Evolutionary conservation across 2,888 invertebrate genomes (phyloP).

Genomic region (Melanostoma scalare): DNA sequence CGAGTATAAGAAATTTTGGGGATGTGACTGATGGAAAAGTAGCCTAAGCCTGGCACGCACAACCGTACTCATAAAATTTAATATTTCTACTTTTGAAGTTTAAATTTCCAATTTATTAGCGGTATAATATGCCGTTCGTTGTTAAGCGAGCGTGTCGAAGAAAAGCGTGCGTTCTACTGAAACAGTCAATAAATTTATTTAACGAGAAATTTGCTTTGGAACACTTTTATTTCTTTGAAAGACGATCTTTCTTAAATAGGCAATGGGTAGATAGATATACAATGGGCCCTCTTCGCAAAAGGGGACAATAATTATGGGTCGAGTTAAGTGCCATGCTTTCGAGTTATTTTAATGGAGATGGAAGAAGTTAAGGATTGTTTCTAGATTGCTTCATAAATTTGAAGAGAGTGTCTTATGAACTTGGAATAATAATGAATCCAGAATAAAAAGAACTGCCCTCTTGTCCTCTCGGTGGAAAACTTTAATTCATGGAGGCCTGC

Average conservation of each 20-base stretch:
- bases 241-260: constrained; percentile 33
- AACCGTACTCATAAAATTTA: constrained; percentile 69
- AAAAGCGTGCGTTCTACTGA: not conserved
- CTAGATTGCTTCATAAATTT: constrained; percentile 63
- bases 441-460: not conserved
- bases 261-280: not conserved
- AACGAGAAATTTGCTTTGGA: constrained; percentile 58
- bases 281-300: not conserved
- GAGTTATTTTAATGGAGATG: constrained; percentile 55
- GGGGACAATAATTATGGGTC: constrained; percentile 47
- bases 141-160: constrained; percentile 15
- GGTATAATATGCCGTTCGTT: constrained; percentile 51
- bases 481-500: too few species aligned
- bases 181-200: constrained; percentile 68
- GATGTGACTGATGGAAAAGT: constrained; percentile 38
- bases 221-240: constrained; percentile 50
- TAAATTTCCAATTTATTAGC: constrained; percentile 70
- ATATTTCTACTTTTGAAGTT: constrained; percentile 71
- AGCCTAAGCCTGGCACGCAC: constrained; percentile 70
- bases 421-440: constrained; percentile 61
- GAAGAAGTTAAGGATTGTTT: constrained; percentile 50
- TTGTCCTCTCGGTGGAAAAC: too few species aligned
- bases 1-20: constrained; percentile 26
- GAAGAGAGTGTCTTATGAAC: constrained; percentile 55
- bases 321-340: constrained; percentile 60